Base-by-base conservation (phyloP, 2,113 vertebrate genomes). In the Tyto alba region DNA sequence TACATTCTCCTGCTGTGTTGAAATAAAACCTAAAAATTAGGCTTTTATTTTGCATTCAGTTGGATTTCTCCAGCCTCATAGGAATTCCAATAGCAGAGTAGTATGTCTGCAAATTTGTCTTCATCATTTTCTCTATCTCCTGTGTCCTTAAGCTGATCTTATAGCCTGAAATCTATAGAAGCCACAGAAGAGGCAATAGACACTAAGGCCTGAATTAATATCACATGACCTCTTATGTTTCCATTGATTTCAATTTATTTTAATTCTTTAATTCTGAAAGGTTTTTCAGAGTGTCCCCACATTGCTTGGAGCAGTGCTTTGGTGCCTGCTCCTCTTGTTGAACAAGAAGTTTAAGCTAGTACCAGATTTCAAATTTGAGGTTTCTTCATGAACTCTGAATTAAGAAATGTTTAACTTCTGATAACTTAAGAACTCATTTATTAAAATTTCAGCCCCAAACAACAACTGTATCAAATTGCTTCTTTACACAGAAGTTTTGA, bases 301-400 rank as follows among this genome's bases (percentile, higher is more conserved):
- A 19, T 27, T n/a, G 6, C 17, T 14, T 36, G 18, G 20, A 85
- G 27, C 2, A 67, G 21, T 0, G 0, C 10, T 62, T 80, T 50
- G 32, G 10, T 73, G 20, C 27, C 18, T 50, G 12, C 50, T 78
- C 26, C 45, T 92, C 29, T 43, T 60, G 38, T 59, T 68, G 2
- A 1, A 47, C 55, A 81, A 71, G 32, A 50, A 89, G 17, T 17
- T 84, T 38, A 77, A 60, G 7, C 18, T 43, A 56, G 11, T 36
- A 91, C 8, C 14, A 62, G 16, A 63, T 76, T 80, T 87, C 19
- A 36, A 41, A 23, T 53, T 53, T 57, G 25, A 79, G 6, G n/a
- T 67, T 87, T 87, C 30, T 86, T 79, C 62, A 80, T 52, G 80
- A 92, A 62, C 11, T 71, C 30, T 5, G 1, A 74, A 81, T 64